A percentile compares a stretch with the other conserved stretches of the same genome.
Conservation (phyloP, 2,888 invertebrate species). For the Limnephilus rhombicus region DNA sequence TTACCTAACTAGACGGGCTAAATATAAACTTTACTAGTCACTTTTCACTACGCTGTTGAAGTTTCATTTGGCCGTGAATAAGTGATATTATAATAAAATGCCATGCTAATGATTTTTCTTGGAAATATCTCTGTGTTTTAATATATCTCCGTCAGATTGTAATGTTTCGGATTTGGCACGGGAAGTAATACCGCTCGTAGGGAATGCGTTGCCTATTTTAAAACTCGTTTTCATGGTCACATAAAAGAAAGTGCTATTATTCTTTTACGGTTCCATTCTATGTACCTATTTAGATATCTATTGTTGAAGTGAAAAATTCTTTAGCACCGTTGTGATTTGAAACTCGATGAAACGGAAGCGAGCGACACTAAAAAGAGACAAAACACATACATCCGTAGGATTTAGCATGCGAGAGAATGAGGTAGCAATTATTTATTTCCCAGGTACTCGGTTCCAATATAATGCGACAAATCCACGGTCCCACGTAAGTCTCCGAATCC, state of each 20-base stretch:
- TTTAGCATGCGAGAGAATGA: too few species aligned
- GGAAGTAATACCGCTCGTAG: background rate
- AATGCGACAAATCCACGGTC: too few species aligned
- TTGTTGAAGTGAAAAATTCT: too few species aligned
- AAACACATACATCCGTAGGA: too few species aligned
- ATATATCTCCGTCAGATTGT: background rate
- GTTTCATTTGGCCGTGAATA: background rate
- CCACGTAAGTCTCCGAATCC: too few species aligned
- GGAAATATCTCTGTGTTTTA: background rate
- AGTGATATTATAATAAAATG: background rate
- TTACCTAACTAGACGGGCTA: background rate
- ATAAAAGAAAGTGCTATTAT: background rate
- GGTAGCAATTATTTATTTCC: too few species aligned
- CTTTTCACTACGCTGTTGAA: background rate
- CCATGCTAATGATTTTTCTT: background rate
- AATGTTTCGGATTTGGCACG: background rate
- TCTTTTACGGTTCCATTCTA: too few species aligned
- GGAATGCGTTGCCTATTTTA: background rate
- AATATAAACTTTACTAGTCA: background rate
- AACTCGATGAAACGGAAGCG: too few species aligned
- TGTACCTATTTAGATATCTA: too few species aligned
- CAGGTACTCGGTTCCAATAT: too few species aligned
- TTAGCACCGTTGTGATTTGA: too few species aligned
- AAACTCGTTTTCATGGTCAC: background rate
- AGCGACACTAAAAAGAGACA: too few species aligned